phyloP scores from a whole-genome alignment of 2,113 vertebrate genomes.

The Gymnarchus niloticus region DNA sequence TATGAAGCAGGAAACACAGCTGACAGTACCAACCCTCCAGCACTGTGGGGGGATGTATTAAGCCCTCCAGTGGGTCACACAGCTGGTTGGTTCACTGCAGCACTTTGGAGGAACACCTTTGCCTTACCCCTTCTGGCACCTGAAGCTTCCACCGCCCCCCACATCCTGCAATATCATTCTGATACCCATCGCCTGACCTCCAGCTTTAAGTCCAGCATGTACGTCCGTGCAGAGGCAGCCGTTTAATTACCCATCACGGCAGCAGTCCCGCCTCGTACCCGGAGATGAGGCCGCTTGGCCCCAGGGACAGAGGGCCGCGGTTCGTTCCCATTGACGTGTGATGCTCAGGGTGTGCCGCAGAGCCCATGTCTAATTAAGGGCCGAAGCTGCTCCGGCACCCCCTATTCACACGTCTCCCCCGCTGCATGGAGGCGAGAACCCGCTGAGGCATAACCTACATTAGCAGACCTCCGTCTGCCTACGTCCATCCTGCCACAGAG shows the following conservation, averaged over 20 bases:
- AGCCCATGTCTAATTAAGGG: conserved; percentile 11
- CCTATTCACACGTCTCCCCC: not conserved
- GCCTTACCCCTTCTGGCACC: no score
- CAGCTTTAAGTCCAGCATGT: no score
- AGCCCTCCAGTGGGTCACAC: not conserved
- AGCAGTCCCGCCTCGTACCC: no score
- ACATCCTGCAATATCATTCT: not conserved
- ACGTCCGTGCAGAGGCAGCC: no score
- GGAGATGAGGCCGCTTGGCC: no score
- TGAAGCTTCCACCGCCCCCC: not conserved
- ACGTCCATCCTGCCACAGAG: not conserved
- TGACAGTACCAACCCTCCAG: no score
- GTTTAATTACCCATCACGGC: no score
- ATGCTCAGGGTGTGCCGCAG: not conserved
- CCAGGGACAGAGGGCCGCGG: not conserved
- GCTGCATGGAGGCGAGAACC: not conserved
- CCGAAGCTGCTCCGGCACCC: not conserved
- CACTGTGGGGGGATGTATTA: not conserved
- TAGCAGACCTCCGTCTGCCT: conserved; percentile 7
- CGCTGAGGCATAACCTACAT: conserved; percentile 15
- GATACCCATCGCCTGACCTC: no score
- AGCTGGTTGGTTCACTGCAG: conserved; percentile 14
- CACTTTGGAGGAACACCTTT: no score
- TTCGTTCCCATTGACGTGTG: not conserved
- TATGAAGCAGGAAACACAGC: not conserved